Base-by-base conservation (phyloP, 2,113 vertebrate species). In the Kryptolebias marmoratus region DNA sequence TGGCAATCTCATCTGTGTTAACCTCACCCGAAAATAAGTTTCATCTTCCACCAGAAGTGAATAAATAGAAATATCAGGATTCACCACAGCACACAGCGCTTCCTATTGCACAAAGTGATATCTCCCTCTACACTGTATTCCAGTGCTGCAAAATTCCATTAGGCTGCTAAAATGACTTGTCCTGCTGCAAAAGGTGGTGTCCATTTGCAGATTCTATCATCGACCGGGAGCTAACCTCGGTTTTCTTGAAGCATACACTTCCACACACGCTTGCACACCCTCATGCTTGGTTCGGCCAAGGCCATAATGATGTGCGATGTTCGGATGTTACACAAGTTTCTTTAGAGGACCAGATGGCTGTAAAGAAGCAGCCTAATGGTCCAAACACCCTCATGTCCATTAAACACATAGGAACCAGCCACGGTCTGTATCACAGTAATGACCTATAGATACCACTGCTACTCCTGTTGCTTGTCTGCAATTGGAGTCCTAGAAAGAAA, bases 331-430 rank as follows among this genome's bases (percentile, higher is more conserved):
- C 73, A 71, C 73, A 61, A 81, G 71, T 53, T 83, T 73, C 76
- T 79, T 81, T 68, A 72, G 83, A 82, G 82, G 86, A 87, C 83
- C 81, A 83, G 64, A 79, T 55, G 67, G 80, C 81, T 88, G 86
- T 83, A 77, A 88, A 87, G 84, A 78, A 83, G 86, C 77, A 77
- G 80, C 80, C 83, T 92, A 93, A 94, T 93, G 90, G 92, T 79
- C 76, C 83, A 79, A 89, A 89, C 88, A 84, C 77, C 67, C 72
- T 53, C 64, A 68, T 90, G 82, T 83, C 88, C 84, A 89, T 86
- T 90, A 88, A 84, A 85, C 58, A 85, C 88, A 82, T 71, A 90
- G 88, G 64, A 87, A 87, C 67, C 85, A 80, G 87, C 87, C 72
- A 82, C 54, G 77, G 73, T 83, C 78, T 59, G 72, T 80, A 77